Evolutionary conservation across 2,888 invertebrate genomes (phyloP), one percentile per base, ranked within the genome.

Genomic region (Leptopilina syphax): DNA sequence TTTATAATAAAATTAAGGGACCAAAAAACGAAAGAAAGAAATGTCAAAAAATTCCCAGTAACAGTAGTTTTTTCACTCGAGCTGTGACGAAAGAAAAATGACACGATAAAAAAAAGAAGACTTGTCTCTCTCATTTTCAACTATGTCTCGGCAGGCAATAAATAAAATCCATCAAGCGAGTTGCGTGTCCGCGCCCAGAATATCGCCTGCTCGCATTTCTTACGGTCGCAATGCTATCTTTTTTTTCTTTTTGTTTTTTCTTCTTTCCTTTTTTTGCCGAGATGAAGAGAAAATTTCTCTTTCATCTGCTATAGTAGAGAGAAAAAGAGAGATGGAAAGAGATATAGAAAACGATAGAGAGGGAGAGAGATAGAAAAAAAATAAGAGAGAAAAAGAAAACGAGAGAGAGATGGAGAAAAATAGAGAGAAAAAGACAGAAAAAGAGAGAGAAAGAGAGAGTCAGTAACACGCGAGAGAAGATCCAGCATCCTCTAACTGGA

Each of bases 271-370:
- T 79, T 78, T 81, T 81, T 80, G 80, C 76, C 65, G 9, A 24
- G 83, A 83, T 87, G 83, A 81, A 85, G 85, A 84, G 85, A 84
- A 86, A 87, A 89, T 91, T 91, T 91, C 91, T 91, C 91, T 91
- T 91, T 91, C 91, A 86, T 89, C 86, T 80, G 82, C 81, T n/a
- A 18, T 18, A 3, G 34, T 34, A 63, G 78, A 84, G 84, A 83
- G 79, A 83, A 83, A 80, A 80, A 79, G 27, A 27, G 27, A 27
- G 27, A 27, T 27, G 27, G 34, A 34, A 3, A 34, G 34, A 34
- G 34, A 34, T 1, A 34, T 34, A 34, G 34, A 34, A 34, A 34
- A 34, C 34, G 34, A 34, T 34, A 34, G 34, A 34, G 34, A 34
- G 34, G 34, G 34, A 34, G 34, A 34, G 34, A 34, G 34, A 34